A percentile compares a stretch with the other conserved stretches of the same genome.
Evolutionary conservation across 2,797 vertebrate genomes (phyloP).

Genomic region (Sandelia bainsii): DNA sequence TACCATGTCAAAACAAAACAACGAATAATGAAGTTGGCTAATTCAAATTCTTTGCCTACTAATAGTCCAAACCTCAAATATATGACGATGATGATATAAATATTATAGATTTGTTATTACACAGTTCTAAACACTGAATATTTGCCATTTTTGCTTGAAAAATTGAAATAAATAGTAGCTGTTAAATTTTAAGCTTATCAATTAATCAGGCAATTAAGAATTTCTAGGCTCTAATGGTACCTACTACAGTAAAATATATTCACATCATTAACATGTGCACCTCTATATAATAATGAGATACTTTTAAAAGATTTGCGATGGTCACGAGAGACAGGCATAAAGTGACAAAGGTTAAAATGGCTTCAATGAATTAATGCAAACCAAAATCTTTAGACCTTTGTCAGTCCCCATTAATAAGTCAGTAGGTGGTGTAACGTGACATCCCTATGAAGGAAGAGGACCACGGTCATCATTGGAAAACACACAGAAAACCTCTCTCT

Average conservation of each 20-base stretch:
- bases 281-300: conserved; percentile 2
- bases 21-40: background rate
- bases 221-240: background rate
- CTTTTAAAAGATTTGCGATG: conserved; percentile 10
- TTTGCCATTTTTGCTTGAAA: background rate
- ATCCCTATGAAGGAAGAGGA: conserved; percentile 16
- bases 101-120: background rate
- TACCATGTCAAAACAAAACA: too few species aligned
- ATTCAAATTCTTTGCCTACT: background rate
- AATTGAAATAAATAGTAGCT: background rate
- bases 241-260: conserved; percentile 1
- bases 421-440: conserved; percentile 17
- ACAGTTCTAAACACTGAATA: background rate
- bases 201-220: background rate
- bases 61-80: background rate
- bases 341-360: conserved; percentile 25
- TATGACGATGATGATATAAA: background rate
- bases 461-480: conserved; percentile 4
- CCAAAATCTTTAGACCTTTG: conserved; percentile 28
- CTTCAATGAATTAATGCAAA: conserved; percentile 45
- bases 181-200: background rate
- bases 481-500: conserved; percentile 40
- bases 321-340: background rate
- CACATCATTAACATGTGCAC: conserved; percentile 6
- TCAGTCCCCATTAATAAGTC: conserved; percentile 23